Conservation (phyloP, 2,113 vertebrate genomes). For the Elephantulus edwardii region DNA sequence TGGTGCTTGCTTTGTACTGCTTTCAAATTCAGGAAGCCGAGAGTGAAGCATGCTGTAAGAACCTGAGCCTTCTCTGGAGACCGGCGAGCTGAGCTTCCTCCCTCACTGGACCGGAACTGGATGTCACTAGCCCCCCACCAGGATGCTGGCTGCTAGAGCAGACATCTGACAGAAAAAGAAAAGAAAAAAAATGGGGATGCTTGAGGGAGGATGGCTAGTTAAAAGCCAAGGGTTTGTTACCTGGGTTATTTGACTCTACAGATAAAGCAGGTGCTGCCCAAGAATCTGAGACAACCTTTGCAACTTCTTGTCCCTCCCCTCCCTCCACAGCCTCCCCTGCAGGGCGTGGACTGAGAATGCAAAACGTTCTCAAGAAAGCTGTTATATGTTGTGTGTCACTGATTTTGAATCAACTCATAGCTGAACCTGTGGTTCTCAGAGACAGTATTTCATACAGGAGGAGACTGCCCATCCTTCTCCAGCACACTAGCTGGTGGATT, state of each 20-base stretch:
- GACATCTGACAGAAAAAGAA: constrained; percentile 71
- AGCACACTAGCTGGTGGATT: too few relatives aligned
- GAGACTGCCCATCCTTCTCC: too few relatives aligned
- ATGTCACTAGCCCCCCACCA: constrained; percentile 72
- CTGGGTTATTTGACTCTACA: not conserved
- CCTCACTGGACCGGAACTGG: constrained; percentile 58
- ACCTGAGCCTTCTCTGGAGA: constrained; percentile 60
- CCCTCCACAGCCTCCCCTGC: not conserved
- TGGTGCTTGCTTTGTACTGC: constrained; percentile 50
- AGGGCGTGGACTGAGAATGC: not conserved
- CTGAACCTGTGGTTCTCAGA: too few relatives aligned
- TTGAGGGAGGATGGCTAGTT: constrained; percentile 56
- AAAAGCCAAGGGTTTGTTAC: constrained; percentile 24
- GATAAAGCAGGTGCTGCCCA: not conserved
- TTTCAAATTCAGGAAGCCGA: constrained; percentile 75
- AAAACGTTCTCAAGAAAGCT: not conserved
- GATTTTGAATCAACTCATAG: too few relatives aligned
- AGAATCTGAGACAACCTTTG: not conserved
- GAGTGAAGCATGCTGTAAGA: constrained; percentile 58
- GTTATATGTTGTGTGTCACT: too few relatives aligned
- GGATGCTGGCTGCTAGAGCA: constrained; percentile 58
- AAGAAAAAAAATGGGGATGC: constrained; percentile 68
- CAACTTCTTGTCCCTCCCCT: rapidly evolving
- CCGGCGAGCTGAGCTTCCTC: not conserved
- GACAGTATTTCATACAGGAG: too few relatives aligned